These are phyloP conservation scores for Camelus bactrianus DNA, from an alignment of 2,113 vertebrate species.

Conservation along the genomic window DNA sequence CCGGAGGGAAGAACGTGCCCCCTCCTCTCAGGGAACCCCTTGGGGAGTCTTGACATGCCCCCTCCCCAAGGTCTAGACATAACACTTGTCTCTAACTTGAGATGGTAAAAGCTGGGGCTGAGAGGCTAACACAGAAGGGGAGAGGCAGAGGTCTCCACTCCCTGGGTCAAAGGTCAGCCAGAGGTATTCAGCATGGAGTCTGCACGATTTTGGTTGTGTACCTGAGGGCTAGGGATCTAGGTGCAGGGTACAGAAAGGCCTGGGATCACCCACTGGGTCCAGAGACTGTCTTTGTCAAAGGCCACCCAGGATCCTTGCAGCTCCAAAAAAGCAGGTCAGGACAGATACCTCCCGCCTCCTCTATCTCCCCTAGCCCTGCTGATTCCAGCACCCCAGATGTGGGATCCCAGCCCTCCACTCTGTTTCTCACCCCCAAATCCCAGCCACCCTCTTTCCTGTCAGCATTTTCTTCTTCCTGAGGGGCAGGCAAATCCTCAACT, in stretches of 20 bases:
- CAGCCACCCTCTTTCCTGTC: background rate
- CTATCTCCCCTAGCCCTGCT: background rate
- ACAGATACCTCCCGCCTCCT: background rate
- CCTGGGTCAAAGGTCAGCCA: constrained; percentile 48
- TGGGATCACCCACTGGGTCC: background rate
- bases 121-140: background rate
- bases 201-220: background rate
- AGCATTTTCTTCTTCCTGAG: background rate
- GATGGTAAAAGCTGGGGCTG: background rate
- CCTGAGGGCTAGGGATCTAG: background rate
- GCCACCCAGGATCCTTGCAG: background rate
- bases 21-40: background rate
- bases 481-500: background rate
- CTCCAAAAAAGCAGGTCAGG: background rate
- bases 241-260: background rate
- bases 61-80: background rate
- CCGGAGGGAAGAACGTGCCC: background rate
- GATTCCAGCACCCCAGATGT: background rate
- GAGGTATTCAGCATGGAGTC: background rate
- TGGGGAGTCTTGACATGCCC: background rate
- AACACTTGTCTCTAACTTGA: background rate
- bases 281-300: background rate
- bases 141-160: background rate
- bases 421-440: background rate
- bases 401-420: background rate